These are phyloP conservation scores for Limnephilus marmoratus DNA, from an alignment of 2,888 invertebrate genomes.

Conservation along the genomic window DNA sequence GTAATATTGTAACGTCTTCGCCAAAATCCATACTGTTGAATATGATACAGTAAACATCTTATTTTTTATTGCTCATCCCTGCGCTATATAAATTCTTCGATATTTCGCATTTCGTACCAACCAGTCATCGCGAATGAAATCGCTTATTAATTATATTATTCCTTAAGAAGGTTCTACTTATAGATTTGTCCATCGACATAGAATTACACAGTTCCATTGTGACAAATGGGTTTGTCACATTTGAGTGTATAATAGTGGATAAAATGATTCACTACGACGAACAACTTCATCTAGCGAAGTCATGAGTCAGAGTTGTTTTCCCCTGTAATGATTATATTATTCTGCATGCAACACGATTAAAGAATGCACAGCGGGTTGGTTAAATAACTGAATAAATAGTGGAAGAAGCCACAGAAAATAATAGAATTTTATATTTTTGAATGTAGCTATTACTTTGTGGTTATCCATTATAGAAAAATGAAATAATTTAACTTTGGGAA, in stretches of 20 bases:
- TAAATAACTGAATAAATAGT: neutral
- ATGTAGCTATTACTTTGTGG: too few species aligned
- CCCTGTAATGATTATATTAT: neutral
- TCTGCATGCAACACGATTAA: neutral
- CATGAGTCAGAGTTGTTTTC: neutral
- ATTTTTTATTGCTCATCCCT: too few species aligned
- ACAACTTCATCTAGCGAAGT: neutral
- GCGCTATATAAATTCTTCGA: neutral
- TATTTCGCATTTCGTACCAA: neutral
- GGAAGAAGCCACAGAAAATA: neutral
- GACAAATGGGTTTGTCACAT: neutral
- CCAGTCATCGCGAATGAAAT: neutral
- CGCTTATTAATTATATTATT: too few species aligned
- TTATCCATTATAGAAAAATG: too few species aligned
- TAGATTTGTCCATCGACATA: too few species aligned
- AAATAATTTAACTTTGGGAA: too few species aligned
- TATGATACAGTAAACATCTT: too few species aligned
- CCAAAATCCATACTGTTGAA: too few species aligned
- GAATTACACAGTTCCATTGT: too few species aligned
- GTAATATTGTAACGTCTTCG: too few species aligned
- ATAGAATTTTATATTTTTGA: too few species aligned
- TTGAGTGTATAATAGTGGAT: neutral
- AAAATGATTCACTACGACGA: neutral
- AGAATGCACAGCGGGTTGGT: neutral
- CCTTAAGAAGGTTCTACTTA: too few species aligned